Base-by-base conservation (phyloP, 2,888 invertebrate genomes). In the Metellina segmentata region DNA sequence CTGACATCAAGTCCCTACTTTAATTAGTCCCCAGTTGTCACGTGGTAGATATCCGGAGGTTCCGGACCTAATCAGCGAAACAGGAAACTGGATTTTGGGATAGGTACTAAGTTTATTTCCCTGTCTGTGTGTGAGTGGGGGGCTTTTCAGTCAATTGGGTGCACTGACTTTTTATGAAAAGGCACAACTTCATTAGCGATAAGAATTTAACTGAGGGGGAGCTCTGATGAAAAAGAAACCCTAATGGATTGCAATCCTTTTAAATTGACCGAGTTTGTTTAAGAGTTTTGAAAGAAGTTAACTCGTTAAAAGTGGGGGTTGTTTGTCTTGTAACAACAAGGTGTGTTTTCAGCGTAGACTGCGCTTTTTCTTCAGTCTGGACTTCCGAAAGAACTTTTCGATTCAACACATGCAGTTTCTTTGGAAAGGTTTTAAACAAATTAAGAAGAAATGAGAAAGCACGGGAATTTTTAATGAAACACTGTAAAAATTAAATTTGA, bases 11-110 rank as follows among this genome's bases (percentile, higher is more conserved):
- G 49, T 48, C 49, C 81, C n/a, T 34, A 52, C 81, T 81, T 69
- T 81, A 81, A 81, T 81, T 61, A 81, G 81, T 71, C 51, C 71
- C 69, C 70, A 49, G 81, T 82, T 20, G 71, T 82, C 81, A 49
- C 81, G 49, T 71, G 48, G 53, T 61, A 61, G 61, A 79, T 79
- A 79, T 79, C 79, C 61, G 51, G 49, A 77, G 51, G 49, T 77
- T 77, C 77, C 34, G 69, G 34, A 34, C 34, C 81, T 69, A 81
- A 82, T 82, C 81, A 82, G 81, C n/a, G 51, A 19, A 9, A 49
- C 53, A 16, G 61, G 61, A 61, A 78, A 16, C 53, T 16, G 52
- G n/a, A 49, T 78, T 78, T 78, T 78, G 48, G 52, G 78, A 52
- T 34, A 78, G 52, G 52, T 78, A 16, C 78, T 48, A 78, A 52